Base-by-base conservation (phyloP, 1,140 invertebrate genomes). In the Drosophila athabasca region DNA sequence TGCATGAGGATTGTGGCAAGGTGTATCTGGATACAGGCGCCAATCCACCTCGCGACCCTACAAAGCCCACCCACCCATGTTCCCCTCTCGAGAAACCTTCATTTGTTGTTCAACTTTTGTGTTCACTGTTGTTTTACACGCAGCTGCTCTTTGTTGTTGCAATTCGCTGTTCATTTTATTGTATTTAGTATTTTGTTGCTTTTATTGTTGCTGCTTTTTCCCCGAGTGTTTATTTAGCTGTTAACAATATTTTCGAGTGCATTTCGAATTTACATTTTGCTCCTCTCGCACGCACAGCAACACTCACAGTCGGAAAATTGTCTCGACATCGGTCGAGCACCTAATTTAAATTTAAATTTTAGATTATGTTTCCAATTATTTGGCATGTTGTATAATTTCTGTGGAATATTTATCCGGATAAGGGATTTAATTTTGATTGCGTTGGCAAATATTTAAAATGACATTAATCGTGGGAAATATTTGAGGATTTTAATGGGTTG, bases 201-300 rank as follows among this genome's bases (percentile, higher is more conserved):
- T 52, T 50, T 69, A 50, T 66, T 66, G 31, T 35, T 39, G 35
- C 35, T 26, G 24, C 31, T 11, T 1, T 39, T 3, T 11, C 35
- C 35, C 35, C 48, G 3, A 50, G 52, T 69, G 65, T 69, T 69
- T 70, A 44, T 43, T 69, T 70, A 70, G 67, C 66, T 70, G 67
- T 70, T 70, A 58, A 70, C 65, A 70, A 69, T 69, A 70, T 70
- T 70, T 39, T 70, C 35, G 67, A 69, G 67, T 58, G 67, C 67
- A 58, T 58, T 57, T 54, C 49, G 13, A 39, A 53, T 53, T 46
- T 65, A 67, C 62, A 50, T 41, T 46, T 68, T 8, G 1, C 50
- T 26, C 45, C 50, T 26, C 17, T 19, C 17, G 1, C 17, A 19
- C 17, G 1, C 17, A 19, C 17, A n/a, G n/a, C n/a, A n/a, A 19